phyloP scores from a whole-genome alignment of 53 echinoderm and acorn worm species.

The Mesocentrotus franciscanus region DNA sequence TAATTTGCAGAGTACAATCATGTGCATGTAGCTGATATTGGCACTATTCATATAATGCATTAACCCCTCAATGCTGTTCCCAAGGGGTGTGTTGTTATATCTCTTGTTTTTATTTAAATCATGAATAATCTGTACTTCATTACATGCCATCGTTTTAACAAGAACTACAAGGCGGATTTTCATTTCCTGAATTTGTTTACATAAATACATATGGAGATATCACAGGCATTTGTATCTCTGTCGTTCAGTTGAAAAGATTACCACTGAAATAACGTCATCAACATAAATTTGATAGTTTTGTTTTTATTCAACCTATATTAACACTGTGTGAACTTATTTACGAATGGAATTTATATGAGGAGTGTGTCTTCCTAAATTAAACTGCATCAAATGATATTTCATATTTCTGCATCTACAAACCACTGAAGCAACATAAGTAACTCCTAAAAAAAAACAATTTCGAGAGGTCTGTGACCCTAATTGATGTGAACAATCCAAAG shows the following conservation, averaged over 20 bases:
- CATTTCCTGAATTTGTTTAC: background rate
- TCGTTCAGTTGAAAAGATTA: background rate
- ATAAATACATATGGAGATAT: too few species aligned
- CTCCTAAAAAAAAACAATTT: background rate
- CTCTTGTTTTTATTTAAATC: background rate
- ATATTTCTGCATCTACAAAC: background rate
- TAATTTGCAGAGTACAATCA: background rate
- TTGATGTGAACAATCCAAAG: background rate
- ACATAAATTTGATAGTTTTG: background rate
- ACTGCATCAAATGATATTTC: background rate
- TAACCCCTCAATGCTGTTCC: background rate
- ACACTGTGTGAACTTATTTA: background rate
- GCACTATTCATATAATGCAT: background rate
- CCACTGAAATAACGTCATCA: background rate
- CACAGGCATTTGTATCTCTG: background rate
- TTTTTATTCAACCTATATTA: background rate
- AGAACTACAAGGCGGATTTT: background rate
- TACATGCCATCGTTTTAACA: background rate
- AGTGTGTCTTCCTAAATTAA: background rate
- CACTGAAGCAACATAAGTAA: background rate
- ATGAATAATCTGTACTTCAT: background rate
- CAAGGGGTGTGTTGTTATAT: background rate
- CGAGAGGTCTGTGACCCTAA: conserved; percentile 16
- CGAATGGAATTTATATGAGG: too few species aligned
- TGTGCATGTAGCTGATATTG: background rate